phyloP scores from a whole-genome alignment of 92 coral and sea anemone genomes.

The Meandrina meandrites region DNA sequence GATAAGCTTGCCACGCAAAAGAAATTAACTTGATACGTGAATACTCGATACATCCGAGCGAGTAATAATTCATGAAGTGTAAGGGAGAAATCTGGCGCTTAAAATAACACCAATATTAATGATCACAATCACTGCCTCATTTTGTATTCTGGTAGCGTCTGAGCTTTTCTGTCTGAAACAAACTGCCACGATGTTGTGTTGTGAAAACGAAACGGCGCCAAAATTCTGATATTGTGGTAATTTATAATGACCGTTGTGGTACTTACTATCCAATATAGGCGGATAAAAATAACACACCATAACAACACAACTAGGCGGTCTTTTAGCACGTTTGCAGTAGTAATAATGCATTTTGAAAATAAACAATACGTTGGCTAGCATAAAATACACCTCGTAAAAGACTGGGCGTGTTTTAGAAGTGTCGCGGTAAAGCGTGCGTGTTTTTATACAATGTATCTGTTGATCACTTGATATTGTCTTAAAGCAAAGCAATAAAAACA shows the following conservation, averaged over 20 bases:
- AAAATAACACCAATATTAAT: conserved; percentile 23
- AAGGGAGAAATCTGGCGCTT: background rate
- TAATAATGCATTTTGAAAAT: background rate
- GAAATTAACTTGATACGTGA: background rate
- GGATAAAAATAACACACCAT: conserved; percentile 8
- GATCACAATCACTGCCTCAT: conserved; percentile 17
- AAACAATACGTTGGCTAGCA: background rate
- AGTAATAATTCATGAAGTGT: conserved; percentile 6
- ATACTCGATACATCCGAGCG: background rate
- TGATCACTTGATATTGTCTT: background rate
- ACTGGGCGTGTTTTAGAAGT: background rate
- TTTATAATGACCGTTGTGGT: background rate
- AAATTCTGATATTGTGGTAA: conserved; percentile 2
- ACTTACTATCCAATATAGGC: conserved; percentile 2
- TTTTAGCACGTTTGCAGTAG: background rate
- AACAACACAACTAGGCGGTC: background rate
- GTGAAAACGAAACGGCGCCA: background rate
- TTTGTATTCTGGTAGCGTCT: conserved; percentile 28
- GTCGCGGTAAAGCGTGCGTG: background rate
- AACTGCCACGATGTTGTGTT: conserved; percentile 20
- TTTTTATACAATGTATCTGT: background rate
- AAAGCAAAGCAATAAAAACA: background rate
- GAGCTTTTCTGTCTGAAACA: conserved; percentile 2
- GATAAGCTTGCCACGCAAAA: background rate
- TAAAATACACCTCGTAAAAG: background rate